Evolutionary conservation across 2,113 vertebrate genomes (phyloP).

Genomic region (Tragulus kanchil): DNA sequence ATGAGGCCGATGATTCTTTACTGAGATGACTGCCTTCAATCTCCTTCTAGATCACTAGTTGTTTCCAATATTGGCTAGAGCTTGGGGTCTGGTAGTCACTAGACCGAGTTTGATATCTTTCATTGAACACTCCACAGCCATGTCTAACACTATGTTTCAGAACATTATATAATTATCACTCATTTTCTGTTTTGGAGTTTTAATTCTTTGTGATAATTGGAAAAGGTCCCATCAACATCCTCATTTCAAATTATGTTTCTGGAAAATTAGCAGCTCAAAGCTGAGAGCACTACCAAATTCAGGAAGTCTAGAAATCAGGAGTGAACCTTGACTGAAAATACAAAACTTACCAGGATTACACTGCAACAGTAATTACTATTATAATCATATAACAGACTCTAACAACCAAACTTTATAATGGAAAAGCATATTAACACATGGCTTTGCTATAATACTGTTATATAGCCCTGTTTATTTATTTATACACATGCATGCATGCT

Average conservation of each 20-base stretch:
- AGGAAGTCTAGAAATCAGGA: background rate
- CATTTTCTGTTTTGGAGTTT: constrained; percentile 9
- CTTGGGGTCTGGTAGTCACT: background rate
- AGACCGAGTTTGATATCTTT: background rate
- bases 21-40: background rate
- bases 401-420: background rate
- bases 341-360: background rate
- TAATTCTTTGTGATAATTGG: background rate
- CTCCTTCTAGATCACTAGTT: background rate
- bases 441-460: background rate
- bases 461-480: background rate
- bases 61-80: background rate
- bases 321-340: background rate
- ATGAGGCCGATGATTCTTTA: background rate
- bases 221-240: background rate
- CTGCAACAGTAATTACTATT: background rate
- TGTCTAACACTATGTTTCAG: background rate
- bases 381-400: background rate
- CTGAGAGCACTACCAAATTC: background rate
- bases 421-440: background rate
- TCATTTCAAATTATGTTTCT: background rate
- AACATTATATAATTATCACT: constrained; percentile 30
- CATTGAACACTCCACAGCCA: background rate
- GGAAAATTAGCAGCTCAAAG: constrained; percentile 36
- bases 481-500: background rate